Percentiles rank a stretch among this genome's conserved stretches.
Evolutionary conservation across 1,140 invertebrate species (phyloP).

Genomic region (Camponotus floridanus): DNA sequence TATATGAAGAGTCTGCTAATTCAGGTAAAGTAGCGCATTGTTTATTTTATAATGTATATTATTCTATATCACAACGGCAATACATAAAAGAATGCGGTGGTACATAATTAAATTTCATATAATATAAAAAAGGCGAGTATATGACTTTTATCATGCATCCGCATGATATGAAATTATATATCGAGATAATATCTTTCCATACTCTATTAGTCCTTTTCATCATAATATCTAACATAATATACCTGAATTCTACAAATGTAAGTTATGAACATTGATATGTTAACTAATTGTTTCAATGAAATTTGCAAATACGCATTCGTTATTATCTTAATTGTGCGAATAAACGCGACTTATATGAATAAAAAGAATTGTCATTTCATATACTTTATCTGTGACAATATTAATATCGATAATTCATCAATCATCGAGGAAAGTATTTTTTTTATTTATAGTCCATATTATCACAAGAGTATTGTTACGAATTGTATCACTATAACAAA

Average conservation of each 20-base stretch:
- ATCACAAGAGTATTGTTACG: not conserved
- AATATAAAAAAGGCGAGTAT: not conserved
- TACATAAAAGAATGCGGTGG: too few species aligned
- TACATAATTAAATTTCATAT: too few species aligned
- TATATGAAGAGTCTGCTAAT: not conserved
- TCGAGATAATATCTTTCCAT: slow-evolving; percentile 8
- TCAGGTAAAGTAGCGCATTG: not conserved
- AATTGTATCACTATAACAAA: not conserved
- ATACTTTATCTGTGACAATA: too few species aligned
- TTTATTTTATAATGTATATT: too few species aligned
- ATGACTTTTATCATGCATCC: slow-evolving; percentile 5
- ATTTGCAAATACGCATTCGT: not conserved
- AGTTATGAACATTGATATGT: not conserved
- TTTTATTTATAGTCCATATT: not conserved
- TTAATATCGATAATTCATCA: not conserved
- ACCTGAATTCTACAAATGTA: not conserved
- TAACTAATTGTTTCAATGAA: not conserved
- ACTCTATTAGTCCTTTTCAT: not conserved
- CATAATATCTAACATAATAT: not conserved
- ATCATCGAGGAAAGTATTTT: not conserved
- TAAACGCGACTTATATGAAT: too few species aligned
- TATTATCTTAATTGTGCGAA: too few species aligned
- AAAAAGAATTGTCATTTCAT: too few species aligned
- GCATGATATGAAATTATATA: not conserved
- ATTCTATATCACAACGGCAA: too few species aligned